A percentile compares a stretch with the other conserved stretches of the same genome.
phyloP scores from a whole-genome alignment of 2,888 invertebrate genomes.

The Acronicta psi region DNA sequence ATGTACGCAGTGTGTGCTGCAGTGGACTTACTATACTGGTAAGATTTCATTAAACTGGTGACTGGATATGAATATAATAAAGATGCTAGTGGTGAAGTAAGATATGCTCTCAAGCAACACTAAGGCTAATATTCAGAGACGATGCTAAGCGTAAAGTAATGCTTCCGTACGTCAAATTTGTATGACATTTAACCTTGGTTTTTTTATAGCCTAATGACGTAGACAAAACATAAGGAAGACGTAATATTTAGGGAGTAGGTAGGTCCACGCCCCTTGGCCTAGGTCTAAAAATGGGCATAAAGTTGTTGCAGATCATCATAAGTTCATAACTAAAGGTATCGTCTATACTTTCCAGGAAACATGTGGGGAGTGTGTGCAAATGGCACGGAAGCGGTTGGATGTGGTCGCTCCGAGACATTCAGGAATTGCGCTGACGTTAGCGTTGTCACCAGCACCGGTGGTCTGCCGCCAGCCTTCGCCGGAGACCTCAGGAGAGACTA shows the following conservation, averaged over 20 bases:
- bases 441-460: constrained; percentile 94
- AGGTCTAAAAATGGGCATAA: too few species aligned
- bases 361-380: constrained; percentile 97
- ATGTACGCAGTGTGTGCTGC: constrained; percentile 96
- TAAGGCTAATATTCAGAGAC: too few species aligned
- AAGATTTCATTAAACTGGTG: constrained; percentile 7
- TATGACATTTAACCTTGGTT: too few species aligned
- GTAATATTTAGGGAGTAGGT: too few species aligned
- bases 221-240: too few species aligned
- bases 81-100: too few species aligned
- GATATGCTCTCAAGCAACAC: too few species aligned
- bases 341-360: constrained; percentile 89
- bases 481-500: constrained; percentile 89
- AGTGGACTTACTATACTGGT: constrained; percentile 97
- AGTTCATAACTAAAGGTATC: neutral
- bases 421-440: constrained; percentile 96
- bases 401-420: constrained; percentile 97
- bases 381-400: constrained; percentile 96
- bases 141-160: too few species aligned
- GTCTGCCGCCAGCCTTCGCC: constrained; percentile 92
- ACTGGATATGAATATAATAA: too few species aligned
- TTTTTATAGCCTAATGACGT: too few species aligned
- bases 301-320: neutral
- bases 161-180: too few species aligned
- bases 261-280: too few species aligned